Percentiles rank a stretch among this genome's conserved stretches.
Evolutionary conservation across 1,140 invertebrate genomes (phyloP).

Genomic region (Drosophila ananassae): DNA sequence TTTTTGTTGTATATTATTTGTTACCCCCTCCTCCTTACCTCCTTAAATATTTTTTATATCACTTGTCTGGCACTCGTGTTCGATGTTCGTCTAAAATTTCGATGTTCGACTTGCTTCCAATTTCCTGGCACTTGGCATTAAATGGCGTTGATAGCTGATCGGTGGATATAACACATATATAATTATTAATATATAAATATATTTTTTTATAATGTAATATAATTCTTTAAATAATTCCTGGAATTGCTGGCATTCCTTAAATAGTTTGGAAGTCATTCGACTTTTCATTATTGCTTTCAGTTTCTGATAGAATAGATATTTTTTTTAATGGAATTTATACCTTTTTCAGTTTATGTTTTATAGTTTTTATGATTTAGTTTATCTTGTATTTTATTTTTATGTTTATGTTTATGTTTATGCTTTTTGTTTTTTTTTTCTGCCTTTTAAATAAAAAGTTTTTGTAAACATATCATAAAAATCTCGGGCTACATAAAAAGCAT

Average conservation of each 20-base stretch:
- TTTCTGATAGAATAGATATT: no score
- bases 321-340: neutral
- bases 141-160: conserved; percentile 9
- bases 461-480: conserved; percentile 17
- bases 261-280: conserved; percentile 28
- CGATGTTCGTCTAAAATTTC: conserved; percentile 35
- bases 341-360: conserved; percentile 1
- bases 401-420: conserved; percentile 17
- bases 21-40: no score
- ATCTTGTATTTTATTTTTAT: no score
- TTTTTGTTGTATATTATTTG: no score
- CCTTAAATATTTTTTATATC: neutral
- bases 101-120: conserved; percentile 13
- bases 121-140: conserved; percentile 19
- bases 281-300: neutral
- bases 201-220: neutral
- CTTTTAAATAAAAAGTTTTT: neutral
- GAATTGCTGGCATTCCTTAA: conserved; percentile 36
- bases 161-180: neutral
- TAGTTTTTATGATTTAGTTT: neutral
- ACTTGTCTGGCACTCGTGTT: conserved; percentile 36
- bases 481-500: neutral
- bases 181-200: neutral
- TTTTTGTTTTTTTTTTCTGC: no score
- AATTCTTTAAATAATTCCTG: conserved; percentile 27